A percentile compares a stretch with the other conserved stretches of the same genome.
phyloP scores from a whole-genome alignment of 2,888 invertebrate species.

The Thymelicus acteon region DNA sequence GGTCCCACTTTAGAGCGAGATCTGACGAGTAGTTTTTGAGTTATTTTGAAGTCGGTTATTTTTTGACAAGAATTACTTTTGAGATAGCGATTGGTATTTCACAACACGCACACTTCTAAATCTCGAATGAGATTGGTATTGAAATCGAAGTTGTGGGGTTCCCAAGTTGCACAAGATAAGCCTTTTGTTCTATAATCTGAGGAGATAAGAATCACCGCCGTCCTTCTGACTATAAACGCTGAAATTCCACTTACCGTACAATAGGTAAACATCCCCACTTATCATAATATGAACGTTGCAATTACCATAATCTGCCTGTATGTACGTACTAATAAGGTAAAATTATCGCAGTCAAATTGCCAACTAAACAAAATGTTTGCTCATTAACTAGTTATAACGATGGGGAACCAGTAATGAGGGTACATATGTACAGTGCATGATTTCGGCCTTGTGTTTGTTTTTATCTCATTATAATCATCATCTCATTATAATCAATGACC shows the following conservation, averaged over 20 bases:
- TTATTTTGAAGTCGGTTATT: too few species aligned
- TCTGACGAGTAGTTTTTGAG: too few species aligned
- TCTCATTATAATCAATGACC: background rate
- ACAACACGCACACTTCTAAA: too few species aligned
- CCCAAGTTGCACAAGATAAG: too few species aligned
- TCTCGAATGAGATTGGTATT: too few species aligned
- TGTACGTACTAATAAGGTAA: background rate
- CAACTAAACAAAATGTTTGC: conserved; percentile 29
- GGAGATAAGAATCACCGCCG: too few species aligned
- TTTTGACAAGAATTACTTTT: too few species aligned
- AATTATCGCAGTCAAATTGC: conserved; percentile 13
- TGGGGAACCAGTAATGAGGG: conserved; percentile 27
- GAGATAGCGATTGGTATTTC: too few species aligned
- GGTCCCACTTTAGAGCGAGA: too few species aligned
- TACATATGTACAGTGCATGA: conserved; percentile 15
- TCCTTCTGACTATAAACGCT: background rate
- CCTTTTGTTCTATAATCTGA: too few species aligned
- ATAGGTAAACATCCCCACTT: background rate
- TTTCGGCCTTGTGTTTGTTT: conserved; percentile 28
- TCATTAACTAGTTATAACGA: conserved; percentile 29
- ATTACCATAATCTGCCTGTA: background rate
- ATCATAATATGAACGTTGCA: background rate
- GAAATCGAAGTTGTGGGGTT: too few species aligned
- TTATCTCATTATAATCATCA: conserved; percentile 11
- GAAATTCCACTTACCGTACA: background rate